These are phyloP conservation scores for Choloepus didactylus DNA, from an alignment of 2,797 vertebrate genomes.

Conservation along the genomic window DNA sequence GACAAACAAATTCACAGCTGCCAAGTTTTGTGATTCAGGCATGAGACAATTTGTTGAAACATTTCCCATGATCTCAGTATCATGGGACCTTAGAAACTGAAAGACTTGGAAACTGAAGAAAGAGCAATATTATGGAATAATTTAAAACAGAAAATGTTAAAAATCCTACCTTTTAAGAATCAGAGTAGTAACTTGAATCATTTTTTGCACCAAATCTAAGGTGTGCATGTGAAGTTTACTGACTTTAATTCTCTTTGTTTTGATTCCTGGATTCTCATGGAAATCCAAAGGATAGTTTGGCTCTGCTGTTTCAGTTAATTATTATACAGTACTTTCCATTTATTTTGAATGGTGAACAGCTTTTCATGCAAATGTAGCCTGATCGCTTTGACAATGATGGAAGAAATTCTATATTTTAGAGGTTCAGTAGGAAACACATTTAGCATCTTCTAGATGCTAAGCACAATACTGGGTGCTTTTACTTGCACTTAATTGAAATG, in stretches of 20 bases:
- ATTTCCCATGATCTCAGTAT: constrained; percentile 87
- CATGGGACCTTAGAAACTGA: constrained; percentile 81
- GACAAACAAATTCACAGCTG: constrained; percentile 74
- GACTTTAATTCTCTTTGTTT: constrained; percentile 36
- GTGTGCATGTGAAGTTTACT: not conserved
- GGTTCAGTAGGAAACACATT: not conserved
- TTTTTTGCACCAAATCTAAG: not conserved
- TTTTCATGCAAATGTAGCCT: not conserved
- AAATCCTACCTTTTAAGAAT: constrained; percentile 34
- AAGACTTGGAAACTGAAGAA: constrained; percentile 62
- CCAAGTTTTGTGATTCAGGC: constrained; percentile 85
- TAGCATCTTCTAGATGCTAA: not conserved
- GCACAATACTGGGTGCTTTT: not conserved
- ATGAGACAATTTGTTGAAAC: constrained; percentile 84
- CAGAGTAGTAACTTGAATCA: not conserved
- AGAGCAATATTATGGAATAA: constrained; percentile 63
- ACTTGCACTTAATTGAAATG: constrained; percentile 8
- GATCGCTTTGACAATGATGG: not conserved
- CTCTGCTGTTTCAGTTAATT: not conserved
- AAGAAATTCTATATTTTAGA: constrained; percentile 59
- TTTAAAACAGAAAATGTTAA: constrained; percentile 58
- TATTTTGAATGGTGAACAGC: not conserved
- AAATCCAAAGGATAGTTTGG: not conserved
- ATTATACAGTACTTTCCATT: not conserved
- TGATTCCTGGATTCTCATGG: not conserved